A percentile compares a stretch with the other conserved stretches of the same genome.
Evolutionary conservation across 2,797 vertebrate species (phyloP).

Genomic region (Zalophus californianus): DNA sequence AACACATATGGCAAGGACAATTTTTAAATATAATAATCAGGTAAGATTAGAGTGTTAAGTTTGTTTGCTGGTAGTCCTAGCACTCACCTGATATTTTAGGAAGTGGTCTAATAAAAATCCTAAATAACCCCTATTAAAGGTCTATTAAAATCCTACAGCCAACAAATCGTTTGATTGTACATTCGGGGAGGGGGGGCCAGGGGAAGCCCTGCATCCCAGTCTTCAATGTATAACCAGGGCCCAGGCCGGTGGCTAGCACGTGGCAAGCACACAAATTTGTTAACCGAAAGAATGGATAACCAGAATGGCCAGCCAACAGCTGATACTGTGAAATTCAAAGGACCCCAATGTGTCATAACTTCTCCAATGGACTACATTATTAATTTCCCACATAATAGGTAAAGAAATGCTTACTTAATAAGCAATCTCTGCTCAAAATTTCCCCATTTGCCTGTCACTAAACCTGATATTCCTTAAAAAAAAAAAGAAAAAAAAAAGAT

Average conservation of each 20-base stretch:
- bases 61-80: not conserved
- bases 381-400: not conserved
- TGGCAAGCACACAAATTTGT: not conserved
- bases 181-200: too few relatives aligned
- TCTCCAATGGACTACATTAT: not conserved
- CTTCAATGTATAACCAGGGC: not conserved
- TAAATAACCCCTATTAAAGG: not conserved
- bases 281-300: not conserved
- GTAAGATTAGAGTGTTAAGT: not conserved
- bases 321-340: not conserved
- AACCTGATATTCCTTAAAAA: not conserved
- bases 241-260: not conserved
- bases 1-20: not conserved
- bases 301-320: not conserved
- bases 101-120: not conserved
- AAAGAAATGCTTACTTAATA: constrained; percentile 49
- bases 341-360: not conserved
- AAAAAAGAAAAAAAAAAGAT: not conserved
- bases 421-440: constrained; percentile 14
- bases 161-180: not conserved
- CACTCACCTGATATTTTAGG: not conserved
- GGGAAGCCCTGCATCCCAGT: not conserved
- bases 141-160: not conserved
- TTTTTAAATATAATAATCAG: constrained; percentile 16
- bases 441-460: not conserved